Evolutionary conservation across 2,888 invertebrate genomes (phyloP).

Genomic region (Norana najaformis): DNA sequence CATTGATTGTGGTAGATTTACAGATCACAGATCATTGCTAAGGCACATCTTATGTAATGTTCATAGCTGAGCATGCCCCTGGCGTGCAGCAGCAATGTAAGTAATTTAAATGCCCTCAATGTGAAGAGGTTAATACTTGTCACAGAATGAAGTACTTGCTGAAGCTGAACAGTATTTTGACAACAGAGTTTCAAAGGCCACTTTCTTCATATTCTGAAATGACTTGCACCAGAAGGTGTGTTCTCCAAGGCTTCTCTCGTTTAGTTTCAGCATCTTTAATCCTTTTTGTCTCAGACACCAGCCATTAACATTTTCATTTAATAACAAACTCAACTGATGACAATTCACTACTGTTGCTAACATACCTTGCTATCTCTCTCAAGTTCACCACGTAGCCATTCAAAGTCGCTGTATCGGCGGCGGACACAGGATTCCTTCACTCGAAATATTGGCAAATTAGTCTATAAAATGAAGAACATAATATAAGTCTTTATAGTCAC

Average conservation of each 20-base stretch:
- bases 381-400: slow-evolving; percentile 96
- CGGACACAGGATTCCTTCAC: slow-evolving; percentile 97
- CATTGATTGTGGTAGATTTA: no score
- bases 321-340: not conserved
- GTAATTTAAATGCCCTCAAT: no score
- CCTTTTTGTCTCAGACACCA: not conserved
- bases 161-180: no score
- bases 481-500: not conserved
- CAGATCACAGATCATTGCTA: no score
- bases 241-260: not conserved
- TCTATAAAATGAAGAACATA: slow-evolving; percentile 68
- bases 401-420: slow-evolving; percentile 97
- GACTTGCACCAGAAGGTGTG: not conserved
- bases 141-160: no score
- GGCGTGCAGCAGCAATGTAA: no score
- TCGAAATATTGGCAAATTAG: slow-evolving; percentile 98
- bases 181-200: not conserved
- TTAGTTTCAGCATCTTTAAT: not conserved
- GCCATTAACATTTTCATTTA: not conserved
- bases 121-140: no score
- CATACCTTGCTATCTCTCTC: slow-evolving; percentile 96
- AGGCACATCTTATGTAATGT: no score
- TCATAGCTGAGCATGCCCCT: no score
- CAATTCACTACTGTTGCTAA: not conserved
- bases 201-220: not conserved